Percentiles rank a stretch among this genome's conserved stretches.
These are phyloP conservation scores for Gallinago media DNA, from an alignment of 2,113 vertebrate species.

Conservation along the genomic window DNA sequence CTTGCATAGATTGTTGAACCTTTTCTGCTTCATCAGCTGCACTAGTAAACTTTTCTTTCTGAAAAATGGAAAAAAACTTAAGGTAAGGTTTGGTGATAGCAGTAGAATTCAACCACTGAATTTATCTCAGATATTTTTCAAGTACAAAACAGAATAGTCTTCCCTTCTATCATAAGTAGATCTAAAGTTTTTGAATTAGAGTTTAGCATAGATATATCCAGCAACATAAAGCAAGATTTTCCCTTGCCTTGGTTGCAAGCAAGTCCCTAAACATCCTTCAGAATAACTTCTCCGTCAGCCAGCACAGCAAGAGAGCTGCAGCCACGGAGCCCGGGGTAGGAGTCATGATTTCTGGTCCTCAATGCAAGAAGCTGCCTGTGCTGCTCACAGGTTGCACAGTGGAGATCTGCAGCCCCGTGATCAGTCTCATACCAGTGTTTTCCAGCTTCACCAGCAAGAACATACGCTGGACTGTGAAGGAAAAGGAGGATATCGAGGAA, in stretches of 20 bases:
- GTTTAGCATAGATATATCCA: not conserved
- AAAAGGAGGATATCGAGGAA: not conserved
- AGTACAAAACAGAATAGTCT: not conserved
- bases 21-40: constrained; percentile 82
- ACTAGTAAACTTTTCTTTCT: constrained; percentile 86
- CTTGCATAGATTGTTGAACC: constrained; percentile 87
- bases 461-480: not conserved
- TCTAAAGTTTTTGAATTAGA: not conserved
- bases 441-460: not conserved
- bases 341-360: not conserved
- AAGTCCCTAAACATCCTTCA: not conserved
- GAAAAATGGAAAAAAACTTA: constrained; percentile 44
- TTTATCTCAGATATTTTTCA: not conserved
- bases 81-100: not conserved
- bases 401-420: not conserved
- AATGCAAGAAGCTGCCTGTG: not conserved
- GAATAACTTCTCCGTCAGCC: not conserved
- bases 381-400: not conserved
- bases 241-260: not conserved
- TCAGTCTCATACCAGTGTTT: not conserved
- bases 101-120: not conserved
- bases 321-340: not conserved
- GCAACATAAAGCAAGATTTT: not conserved
- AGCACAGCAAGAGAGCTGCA: not conserved
- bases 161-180: not conserved